A percentile compares a stretch with the other conserved stretches of the same genome.
These are phyloP conservation scores for Pelusios castaneus DNA, from an alignment of 2,113 vertebrate genomes.

Conservation along the genomic window DNA sequence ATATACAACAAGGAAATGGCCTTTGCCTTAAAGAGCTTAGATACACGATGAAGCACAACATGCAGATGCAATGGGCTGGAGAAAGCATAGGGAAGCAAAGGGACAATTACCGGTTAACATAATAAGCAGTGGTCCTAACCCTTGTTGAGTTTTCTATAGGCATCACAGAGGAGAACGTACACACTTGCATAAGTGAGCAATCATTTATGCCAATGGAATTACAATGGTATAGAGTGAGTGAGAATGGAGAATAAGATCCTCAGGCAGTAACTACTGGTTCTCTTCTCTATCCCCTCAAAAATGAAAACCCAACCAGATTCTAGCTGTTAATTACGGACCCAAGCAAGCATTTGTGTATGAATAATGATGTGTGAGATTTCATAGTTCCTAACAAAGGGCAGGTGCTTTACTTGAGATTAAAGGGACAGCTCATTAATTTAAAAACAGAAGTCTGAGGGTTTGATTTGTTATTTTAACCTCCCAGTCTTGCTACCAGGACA, in stretches of 20 bases:
- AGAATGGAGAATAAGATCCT: background rate
- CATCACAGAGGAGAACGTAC: fast-evolving
- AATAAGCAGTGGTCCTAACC: background rate
- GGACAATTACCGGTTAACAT: background rate
- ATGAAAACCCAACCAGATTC: background rate
- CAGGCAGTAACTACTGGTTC: fast-evolving
- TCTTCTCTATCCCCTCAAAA: background rate
- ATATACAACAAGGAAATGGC: background rate
- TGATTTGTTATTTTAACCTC: background rate
- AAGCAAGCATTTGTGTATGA: background rate
- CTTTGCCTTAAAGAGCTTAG: background rate
- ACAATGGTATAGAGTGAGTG: background rate
- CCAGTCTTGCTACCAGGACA: background rate
- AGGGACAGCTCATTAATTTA: background rate
- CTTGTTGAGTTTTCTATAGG: background rate
- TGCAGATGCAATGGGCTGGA: background rate
- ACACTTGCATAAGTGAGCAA: background rate
- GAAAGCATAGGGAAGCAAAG: background rate
- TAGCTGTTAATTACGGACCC: background rate
- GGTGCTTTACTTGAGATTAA: background rate
- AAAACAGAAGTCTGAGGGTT: background rate
- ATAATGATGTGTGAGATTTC: background rate
- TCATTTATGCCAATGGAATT: background rate
- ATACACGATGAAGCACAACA: background rate
- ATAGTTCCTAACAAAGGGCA: background rate